Conservation (phyloP, 2,113 vertebrate species). For the Telmatochromis brachygnathus region DNA sequence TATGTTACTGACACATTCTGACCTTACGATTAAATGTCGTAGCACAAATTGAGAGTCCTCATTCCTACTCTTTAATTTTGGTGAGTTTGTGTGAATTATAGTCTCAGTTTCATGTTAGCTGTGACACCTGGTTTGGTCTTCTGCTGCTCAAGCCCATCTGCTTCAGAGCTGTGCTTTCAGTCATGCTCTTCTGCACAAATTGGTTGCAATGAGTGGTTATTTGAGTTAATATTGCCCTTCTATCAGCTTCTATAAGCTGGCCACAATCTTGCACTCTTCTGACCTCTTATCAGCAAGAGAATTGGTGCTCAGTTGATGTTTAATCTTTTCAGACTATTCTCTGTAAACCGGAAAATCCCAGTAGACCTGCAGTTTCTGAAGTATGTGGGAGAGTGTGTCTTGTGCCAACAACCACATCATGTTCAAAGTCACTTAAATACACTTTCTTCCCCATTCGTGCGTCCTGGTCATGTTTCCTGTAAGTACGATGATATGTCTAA, state of each 20-base stretch:
- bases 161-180: not conserved
- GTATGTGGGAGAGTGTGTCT: not conserved
- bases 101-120: not conserved
- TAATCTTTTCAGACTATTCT: not conserved
- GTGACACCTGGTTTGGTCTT: not conserved
- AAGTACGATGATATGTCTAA: not conserved
- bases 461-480: not conserved
- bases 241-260: not conserved
- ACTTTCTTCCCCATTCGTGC: not conserved
- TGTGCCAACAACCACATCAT: not conserved
- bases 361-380: not conserved
- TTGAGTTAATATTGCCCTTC: not conserved
- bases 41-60: not conserved
- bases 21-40: rapidly evolving
- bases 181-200: not conserved
- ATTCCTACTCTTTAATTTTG: not conserved
- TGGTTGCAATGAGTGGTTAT: not conserved
- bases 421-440: not conserved
- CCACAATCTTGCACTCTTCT: not conserved
- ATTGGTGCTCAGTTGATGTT: not conserved
- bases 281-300: not conserved
- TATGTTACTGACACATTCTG: not conserved
- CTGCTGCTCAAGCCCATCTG: not conserved
- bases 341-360: not conserved
- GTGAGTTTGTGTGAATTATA: not conserved